These are phyloP conservation scores for Oryzias melastigma DNA, from an alignment of 2,113 vertebrate genomes.

Conservation along the genomic window DNA sequence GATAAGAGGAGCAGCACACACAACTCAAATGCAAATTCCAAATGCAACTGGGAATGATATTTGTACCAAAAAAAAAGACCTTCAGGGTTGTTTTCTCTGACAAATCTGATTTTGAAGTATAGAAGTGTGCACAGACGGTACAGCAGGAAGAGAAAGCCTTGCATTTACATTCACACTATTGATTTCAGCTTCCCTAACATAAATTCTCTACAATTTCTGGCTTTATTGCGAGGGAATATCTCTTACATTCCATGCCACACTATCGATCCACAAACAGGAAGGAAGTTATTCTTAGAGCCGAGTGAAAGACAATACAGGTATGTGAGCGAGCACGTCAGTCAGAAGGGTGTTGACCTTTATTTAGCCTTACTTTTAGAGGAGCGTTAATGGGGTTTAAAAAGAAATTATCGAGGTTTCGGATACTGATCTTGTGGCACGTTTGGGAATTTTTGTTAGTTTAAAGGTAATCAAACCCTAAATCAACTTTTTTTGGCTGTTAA, in stretches of 20 bases:
- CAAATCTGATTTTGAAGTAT: conserved; percentile 17
- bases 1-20: conserved; percentile 58
- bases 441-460: no score
- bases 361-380: conserved; percentile 29
- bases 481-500: no score
- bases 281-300: conserved; percentile 58
- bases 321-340: conserved; percentile 18
- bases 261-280: conserved; percentile 66
- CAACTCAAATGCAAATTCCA: conserved; percentile 35
- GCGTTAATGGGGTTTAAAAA: conserved; percentile 37
- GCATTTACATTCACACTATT: conserved; percentile 55
- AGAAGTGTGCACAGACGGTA: conserved; percentile 33
- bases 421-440: no score
- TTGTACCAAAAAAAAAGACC: conserved; percentile 14
- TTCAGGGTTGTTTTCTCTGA: conserved; percentile 10
- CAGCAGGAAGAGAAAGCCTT: conserved; percentile 34
- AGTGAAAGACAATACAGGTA: conserved; percentile 68
- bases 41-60: conserved; percentile 27
- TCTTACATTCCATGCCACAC: conserved; percentile 38
- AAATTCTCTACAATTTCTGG: conserved; percentile 39
- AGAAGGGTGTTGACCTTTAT: conserved; percentile 57
- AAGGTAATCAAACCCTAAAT: no score
- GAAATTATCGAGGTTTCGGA: conserved; percentile 18
- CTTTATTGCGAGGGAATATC: conserved; percentile 53
- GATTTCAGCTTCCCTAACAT: conserved; percentile 42